A percentile compares a stretch with the other conserved stretches of the same genome.
Evolutionary conservation across 2,113 vertebrate species (phyloP).

Genomic region (Lichenostomus cassidix): DNA sequence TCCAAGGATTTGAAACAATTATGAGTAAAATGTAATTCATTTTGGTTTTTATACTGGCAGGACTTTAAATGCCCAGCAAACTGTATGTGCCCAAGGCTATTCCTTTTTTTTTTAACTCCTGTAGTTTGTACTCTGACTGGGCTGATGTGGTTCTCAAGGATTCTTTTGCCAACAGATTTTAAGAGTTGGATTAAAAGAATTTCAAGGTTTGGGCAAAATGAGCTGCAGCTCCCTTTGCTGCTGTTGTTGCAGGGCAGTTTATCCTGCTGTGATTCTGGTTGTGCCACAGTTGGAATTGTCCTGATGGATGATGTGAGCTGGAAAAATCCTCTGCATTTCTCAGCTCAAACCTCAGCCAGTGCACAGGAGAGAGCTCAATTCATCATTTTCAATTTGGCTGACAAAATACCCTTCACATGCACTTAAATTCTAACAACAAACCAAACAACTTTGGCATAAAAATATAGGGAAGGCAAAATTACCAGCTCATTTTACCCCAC

Average conservation of each 20-base stretch:
- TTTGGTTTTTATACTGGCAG: neutral
- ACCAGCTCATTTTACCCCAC: neutral
- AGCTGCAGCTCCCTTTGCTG: neutral
- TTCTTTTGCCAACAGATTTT: neutral
- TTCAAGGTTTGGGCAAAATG: neutral
- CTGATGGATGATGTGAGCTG: neutral
- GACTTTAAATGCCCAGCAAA: neutral
- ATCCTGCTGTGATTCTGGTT: neutral
- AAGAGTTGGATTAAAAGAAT: slow-evolving; percentile 7
- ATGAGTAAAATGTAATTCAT: slow-evolving; percentile 68
- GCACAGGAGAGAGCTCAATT: neutral
- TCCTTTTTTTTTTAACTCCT: neutral
- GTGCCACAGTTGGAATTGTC: neutral
- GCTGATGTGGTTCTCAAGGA: neutral
- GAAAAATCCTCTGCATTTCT: neutral
- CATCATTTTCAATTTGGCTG: neutral
- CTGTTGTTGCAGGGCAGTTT: neutral
- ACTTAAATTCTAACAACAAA: neutral
- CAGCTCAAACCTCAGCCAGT: neutral
- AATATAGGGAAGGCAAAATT: neutral
- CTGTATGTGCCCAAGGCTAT: neutral
- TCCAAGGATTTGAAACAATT: slow-evolving; percentile 84
- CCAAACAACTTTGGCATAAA: neutral
- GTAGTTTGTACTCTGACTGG: slow-evolving; percentile 52
- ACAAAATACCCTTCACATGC: neutral